These are phyloP conservation scores for Kradibia gibbosae DNA, from an alignment of 1,140 invertebrate genomes.

Conservation along the genomic window DNA sequence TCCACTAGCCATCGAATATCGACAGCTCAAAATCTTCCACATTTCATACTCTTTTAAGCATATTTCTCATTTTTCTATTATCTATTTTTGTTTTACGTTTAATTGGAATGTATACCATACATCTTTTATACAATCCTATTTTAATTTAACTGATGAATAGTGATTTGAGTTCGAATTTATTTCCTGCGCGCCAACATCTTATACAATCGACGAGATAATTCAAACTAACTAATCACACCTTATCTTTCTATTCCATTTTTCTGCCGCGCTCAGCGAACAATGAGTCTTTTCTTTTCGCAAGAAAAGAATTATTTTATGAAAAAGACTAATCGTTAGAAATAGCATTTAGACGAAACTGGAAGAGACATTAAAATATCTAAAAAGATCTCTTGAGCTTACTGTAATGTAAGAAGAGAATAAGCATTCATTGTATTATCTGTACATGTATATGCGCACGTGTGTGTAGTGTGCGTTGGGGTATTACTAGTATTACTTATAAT, in stretches of 20 bases:
- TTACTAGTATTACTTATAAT: not conserved
- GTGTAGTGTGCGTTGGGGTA: not conserved
- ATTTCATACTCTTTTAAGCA: not conserved
- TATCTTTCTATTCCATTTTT: not conserved
- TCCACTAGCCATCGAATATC: constrained; percentile 35
- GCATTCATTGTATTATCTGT: not conserved
- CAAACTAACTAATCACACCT: not conserved
- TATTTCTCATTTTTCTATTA: constrained; percentile 1
- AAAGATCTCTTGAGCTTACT: not conserved
- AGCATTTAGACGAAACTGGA: not conserved
- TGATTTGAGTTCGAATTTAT: constrained; percentile 20
- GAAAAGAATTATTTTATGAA: not conserved
- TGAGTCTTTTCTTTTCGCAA: not conserved
- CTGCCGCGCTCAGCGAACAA: not conserved
- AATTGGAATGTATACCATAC: constrained; percentile 54
- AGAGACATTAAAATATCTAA: not conserved
- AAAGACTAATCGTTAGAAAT: not conserved
- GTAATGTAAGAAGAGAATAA: not conserved
- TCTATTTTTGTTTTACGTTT: not conserved
- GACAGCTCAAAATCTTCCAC: not conserved
- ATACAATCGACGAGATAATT: constrained; percentile 9
- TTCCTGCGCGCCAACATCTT: not conserved
- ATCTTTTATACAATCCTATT: constrained; percentile 25
- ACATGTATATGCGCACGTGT: not conserved
- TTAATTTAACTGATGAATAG: constrained; percentile 37